Conservation (phyloP, 2,113 vertebrate genomes). For the Ceratotherium simum region DNA sequence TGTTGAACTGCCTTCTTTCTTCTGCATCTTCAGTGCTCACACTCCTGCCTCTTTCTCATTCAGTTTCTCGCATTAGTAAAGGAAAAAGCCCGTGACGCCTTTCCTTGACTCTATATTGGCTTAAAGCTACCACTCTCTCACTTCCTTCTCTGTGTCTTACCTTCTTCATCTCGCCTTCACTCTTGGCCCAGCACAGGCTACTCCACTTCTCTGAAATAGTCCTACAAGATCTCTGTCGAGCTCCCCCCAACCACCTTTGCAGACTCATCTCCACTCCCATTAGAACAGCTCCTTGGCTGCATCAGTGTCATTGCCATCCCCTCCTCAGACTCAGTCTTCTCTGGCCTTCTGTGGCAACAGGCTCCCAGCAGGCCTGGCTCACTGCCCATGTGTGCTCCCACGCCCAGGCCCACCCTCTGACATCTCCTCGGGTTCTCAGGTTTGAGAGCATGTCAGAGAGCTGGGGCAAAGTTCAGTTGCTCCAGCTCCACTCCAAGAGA, state of each 20-base stretch:
- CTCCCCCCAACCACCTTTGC: not conserved
- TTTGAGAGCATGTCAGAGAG: not conserved
- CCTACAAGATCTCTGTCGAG: not conserved
- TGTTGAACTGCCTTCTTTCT: not conserved
- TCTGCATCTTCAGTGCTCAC: no score
- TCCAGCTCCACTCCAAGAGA: not conserved
- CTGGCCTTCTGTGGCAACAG: not conserved
- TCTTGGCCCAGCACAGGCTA: not conserved
- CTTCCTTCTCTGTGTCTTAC: not conserved
- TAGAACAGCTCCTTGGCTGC: not conserved
- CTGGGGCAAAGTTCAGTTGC: not conserved
- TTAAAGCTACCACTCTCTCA: not conserved
- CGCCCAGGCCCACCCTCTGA: not conserved
- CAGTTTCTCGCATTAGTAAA: not conserved
- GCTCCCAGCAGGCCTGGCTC: not conserved
- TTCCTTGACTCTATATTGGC: not conserved
- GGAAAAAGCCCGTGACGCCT: not conserved
- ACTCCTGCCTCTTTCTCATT: not conserved
- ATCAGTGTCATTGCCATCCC: not conserved
- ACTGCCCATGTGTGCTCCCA: not conserved
- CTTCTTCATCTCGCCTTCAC: not conserved
- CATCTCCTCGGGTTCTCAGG: not conserved
- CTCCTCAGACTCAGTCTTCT: not conserved
- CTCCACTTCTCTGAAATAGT: not conserved
- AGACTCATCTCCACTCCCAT: not conserved